Percentiles rank a stretch among this genome's conserved stretches.
phyloP scores from a whole-genome alignment of 2,888 invertebrate species.

The Lepas anatifera region DNA sequence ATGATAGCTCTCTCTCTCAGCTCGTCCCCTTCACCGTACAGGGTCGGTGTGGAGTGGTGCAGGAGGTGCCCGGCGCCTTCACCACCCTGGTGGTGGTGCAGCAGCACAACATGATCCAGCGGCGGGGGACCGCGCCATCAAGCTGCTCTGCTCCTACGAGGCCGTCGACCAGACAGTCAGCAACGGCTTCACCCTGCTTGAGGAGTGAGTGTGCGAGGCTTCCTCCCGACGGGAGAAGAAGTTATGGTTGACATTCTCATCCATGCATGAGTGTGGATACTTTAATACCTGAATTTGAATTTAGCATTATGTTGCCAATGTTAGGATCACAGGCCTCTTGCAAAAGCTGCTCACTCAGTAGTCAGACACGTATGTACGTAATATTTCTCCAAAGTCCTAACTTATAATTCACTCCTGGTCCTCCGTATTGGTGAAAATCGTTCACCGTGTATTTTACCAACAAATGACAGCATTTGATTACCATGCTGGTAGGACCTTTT shows the following conservation, averaged over 20 bases:
- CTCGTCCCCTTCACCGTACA: background rate
- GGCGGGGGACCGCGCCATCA: constrained; percentile 69
- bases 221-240: background rate
- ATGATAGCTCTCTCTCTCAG: no score
- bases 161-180: constrained; percentile 21
- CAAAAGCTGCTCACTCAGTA: background rate
- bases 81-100: constrained; percentile 56
- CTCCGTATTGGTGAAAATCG: background rate
- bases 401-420: no score
- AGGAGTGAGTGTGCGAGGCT: constrained; percentile 13
- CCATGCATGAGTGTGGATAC: background rate
- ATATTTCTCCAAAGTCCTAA: no score
- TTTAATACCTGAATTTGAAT: background rate
- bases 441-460: no score
- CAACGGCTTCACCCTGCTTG: constrained; percentile 20
- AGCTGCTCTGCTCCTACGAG: constrained; percentile 40
- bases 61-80: constrained; percentile 26
- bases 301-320: background rate
- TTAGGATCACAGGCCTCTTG: background rate
- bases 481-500: no score
- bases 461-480: no score
- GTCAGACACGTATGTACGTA: no score
- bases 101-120: constrained; percentile 70
- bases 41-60: constrained; percentile 22
- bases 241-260: background rate